Evolutionary conservation across 1,140 invertebrate species (phyloP), one percentile per base, ranked within the genome.

Genomic region (Drosophila saltans): DNA sequence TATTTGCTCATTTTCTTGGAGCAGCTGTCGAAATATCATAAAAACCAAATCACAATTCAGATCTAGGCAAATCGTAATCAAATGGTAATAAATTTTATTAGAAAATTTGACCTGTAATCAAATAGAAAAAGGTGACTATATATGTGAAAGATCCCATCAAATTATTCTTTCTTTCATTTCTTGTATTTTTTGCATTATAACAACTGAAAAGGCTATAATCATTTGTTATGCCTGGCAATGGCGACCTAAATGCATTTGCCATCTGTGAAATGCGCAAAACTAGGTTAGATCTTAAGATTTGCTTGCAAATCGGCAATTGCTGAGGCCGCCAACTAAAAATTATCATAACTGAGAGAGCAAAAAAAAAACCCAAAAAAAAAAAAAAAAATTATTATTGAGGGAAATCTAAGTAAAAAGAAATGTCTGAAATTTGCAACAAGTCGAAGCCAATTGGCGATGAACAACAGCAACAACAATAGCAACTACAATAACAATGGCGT

Each of bases 311-410:
- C 57, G 43, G 43, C 69, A 74, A 80, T 84, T 84, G 67, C 71
- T 80, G 69, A 70, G 73, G 66, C 72, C 60, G 69, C 40, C 40
- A 82, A 72, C 74, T 72, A 39, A 81, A 64, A 81, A 89, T 89
- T 89, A 89, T 89, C 84, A 81, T 89, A 89, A 84, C 84, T 75
- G 69, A 89, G 88, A 88, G 83, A 72, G 69, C 84, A 83, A 88
- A 88, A 72, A 88, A 72, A 28, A 60, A 16, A 66, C 16, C 0
- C 16, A 16, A 89, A 88, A 88, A 88, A 72, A 62, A n/a, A 28
- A 60, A 16, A 66, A 11, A 41, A 77, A 62, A 57, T 36, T 36
- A 45, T 33, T 58, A 48, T 40, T 62, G 66, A 67, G 41, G 68
- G 80, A 75, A 83, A 79, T 70, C 78, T 73, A 77, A 75, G 69